Evolutionary conservation across 92 coral and sea anemone species (phyloP).

Genomic region (Galaxea fascicularis): DNA sequence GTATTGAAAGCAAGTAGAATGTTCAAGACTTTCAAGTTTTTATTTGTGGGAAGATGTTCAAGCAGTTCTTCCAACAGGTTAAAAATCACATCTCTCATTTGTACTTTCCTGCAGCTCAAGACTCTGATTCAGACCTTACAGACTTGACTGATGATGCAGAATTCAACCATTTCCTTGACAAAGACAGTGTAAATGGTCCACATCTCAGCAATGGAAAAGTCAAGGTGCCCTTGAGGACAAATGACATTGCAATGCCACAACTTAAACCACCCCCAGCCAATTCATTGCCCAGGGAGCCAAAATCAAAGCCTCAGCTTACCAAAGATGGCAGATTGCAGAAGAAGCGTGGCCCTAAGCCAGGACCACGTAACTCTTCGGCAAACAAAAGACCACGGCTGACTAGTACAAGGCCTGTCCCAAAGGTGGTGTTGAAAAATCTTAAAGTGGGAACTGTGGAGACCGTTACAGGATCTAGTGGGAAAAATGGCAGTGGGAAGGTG

Average conservation of each 20-base stretch:
- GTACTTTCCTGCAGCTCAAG: constrained; percentile 1
- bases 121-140: constrained; percentile 39
- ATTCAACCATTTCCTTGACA: constrained; percentile 37
- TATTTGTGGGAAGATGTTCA: too few species aligned
- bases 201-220: constrained; percentile 52
- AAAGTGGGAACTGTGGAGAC: constrained; percentile 60
- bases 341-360: constrained; percentile 78
- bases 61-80: too few species aligned
- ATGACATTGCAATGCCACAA: constrained; percentile 45
- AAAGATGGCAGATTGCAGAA: constrained; percentile 74
- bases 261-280: constrained; percentile 58
- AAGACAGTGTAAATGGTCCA: constrained; percentile 14
- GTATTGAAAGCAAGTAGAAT: too few species aligned
- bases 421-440: constrained; percentile 66
- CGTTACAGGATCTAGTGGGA: background rate
- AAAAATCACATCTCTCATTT: background rate
- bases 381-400: constrained; percentile 68
- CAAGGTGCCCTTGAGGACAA: constrained; percentile 34
- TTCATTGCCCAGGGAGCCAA: constrained; percentile 29
- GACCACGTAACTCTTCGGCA: constrained; percentile 63
- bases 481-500: constrained; percentile 30
- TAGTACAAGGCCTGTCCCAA: constrained; percentile 75
- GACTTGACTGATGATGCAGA: constrained; percentile 44
- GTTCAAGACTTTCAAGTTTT: too few species aligned
- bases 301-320: constrained; percentile 54